These are phyloP conservation scores for Ferrisia virgata DNA, from an alignment of 2,888 invertebrate genomes.

Conservation along the genomic window DNA sequence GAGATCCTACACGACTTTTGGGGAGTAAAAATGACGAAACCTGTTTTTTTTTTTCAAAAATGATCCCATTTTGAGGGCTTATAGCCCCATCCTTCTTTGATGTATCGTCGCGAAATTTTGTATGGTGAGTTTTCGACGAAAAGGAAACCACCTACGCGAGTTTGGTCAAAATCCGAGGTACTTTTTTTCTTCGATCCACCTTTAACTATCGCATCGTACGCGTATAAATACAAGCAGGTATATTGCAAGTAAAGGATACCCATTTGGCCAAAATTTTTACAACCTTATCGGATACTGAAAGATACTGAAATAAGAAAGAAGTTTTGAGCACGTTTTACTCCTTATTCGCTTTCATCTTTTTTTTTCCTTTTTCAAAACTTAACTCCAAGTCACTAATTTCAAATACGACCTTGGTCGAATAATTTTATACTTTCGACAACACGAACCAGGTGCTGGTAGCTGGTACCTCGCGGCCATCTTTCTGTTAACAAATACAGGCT, in stretches of 20 bases:
- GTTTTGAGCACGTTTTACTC: neutral
- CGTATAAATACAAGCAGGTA: no score
- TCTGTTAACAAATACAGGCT: neutral
- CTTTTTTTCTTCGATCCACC: no score
- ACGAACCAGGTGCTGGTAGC: neutral
- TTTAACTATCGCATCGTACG: no score
- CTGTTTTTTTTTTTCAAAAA: no score
- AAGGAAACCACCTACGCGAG: no score
- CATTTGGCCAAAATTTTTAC: neutral
- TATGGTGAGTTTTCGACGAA: no score
- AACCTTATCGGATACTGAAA: neutral
- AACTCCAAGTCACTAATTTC: neutral
- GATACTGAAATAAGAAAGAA: neutral
- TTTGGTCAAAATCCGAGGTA: no score
- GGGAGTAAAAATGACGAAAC: no score
- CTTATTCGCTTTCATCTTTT: neutral
- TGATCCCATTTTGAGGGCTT: no score
- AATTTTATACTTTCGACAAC: slow-evolving; percentile 2
- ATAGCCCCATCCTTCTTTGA: neutral
- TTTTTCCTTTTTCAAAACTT: neutral
- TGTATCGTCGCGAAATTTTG: no score
- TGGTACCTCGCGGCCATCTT: neutral
- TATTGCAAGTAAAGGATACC: neutral
- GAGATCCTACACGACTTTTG: no score
- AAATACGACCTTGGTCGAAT: neutral